Conservation (phyloP, 2,888 invertebrate genomes). For the Platynereis dumerilii region DNA sequence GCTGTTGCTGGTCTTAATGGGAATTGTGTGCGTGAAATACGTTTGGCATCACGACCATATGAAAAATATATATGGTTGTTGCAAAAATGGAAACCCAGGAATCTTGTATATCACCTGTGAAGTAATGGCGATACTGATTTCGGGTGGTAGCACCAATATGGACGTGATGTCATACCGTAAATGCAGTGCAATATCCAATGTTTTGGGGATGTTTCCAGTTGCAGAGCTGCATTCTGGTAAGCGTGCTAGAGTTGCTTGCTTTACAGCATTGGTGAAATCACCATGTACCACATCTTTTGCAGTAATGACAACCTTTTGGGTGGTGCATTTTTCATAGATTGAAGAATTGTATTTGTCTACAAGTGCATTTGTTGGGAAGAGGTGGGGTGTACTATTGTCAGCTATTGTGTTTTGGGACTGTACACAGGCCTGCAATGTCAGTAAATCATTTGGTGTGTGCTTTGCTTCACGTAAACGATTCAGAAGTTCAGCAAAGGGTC, state of each 20-base stretch:
- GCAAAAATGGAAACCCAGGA: not conserved
- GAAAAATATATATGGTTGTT: not conserved
- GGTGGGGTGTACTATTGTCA: not conserved
- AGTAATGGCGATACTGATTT: not conserved
- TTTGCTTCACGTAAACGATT: not conserved
- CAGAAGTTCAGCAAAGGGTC: not conserved
- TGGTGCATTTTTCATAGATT: too few species aligned
- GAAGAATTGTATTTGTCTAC: not conserved
- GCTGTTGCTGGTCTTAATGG: conserved; percentile 13
- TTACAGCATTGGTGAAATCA: too few species aligned
- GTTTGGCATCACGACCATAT: not conserved
- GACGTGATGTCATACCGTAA: not conserved
- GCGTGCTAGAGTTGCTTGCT: too few species aligned
- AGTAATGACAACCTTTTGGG: too few species aligned
- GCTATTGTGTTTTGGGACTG: too few species aligned
- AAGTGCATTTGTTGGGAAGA: not conserved
- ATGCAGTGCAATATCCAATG: not conserved
- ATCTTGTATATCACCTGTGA: not conserved
- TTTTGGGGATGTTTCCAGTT: not conserved
- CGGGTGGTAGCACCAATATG: not conserved
- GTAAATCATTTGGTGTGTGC: not conserved
- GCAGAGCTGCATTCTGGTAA: too few species aligned
- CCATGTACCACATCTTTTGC: too few species aligned
- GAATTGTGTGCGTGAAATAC: not conserved
- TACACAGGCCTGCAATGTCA: too few species aligned